Conservation (phyloP, 2,113 vertebrate species). For the Passer domesticus region DNA sequence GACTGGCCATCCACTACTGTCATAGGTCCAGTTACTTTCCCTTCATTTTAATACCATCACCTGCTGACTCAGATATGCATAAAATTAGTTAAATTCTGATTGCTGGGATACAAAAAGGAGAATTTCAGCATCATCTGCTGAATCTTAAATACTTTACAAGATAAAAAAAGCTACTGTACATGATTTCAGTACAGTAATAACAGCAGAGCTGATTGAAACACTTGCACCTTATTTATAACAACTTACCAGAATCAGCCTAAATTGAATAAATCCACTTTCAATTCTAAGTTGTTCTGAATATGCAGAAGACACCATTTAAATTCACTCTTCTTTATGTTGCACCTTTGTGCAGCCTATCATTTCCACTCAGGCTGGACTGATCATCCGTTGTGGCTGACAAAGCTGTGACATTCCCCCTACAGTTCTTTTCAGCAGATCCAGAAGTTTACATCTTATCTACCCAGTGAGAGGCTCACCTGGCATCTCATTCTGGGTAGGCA, state of each 20-base stretch:
- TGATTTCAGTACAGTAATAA: neutral
- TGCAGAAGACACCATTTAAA: neutral
- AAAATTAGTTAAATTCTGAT: neutral
- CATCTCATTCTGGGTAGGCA: neutral
- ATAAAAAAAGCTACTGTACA: neutral
- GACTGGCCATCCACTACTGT: neutral
- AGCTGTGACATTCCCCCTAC: neutral
- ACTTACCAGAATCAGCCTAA: neutral
- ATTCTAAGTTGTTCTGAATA: neutral
- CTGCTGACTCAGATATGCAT: neutral
- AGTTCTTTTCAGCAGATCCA: neutral
- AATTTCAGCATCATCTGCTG: neutral
- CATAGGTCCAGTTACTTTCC: neutral
- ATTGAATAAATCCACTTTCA: neutral
- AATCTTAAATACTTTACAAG: neutral
- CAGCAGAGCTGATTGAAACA: neutral
- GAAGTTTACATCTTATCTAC: neutral
- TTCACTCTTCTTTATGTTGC: neutral
- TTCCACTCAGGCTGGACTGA: neutral
- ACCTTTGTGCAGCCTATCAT: neutral
- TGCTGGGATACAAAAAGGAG: neutral
- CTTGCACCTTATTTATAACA: neutral
- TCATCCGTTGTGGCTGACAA: neutral
- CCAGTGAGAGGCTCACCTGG: neutral
- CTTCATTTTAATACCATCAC: neutral